Base-by-base conservation (phyloP, 1,140 invertebrate genomes). In the Macrobrachium rosenbergii region DNA sequence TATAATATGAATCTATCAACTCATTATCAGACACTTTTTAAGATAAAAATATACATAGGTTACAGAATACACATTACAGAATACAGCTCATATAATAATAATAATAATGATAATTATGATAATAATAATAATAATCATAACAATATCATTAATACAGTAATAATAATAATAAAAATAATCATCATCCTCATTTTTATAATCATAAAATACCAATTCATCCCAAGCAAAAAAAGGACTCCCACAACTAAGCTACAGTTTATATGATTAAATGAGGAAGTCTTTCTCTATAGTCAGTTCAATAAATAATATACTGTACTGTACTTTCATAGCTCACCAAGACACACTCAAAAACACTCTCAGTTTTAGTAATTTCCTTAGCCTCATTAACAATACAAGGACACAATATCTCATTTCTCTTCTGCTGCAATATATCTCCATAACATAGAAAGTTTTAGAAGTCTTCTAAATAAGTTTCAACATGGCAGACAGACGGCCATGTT, bases 131-230 rank as follows among this genome's bases (percentile, higher is more conserved):
- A 52, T 52, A 52, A 52, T 52, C 52, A 52, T 52, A 52, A 10
- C 52, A 52, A 52, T 52, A 52, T 52, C 52, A 52, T 52, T 52
- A 52, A 52, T 52, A 52, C 52, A 52, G 52, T 52, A 52, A 52
- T 52, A 52, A 52, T 52, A 52, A 52, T 10, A 52, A 52, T 52
- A 52, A 52, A 10, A 52, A 52, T 10, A 52, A 52, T 52, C 7
- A 52, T 52, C 52, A 52, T 52, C 52, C 52, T 52, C 52, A 52
- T 52, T 5, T 10, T 12, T 52, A 52, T 52, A 52, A 2, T 52
- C 60, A 86, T 86, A 86, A 86, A 86, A 86, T 86, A 86, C 83
- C 83, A 86, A 78, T 86, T 43, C 79, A 86, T 79, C 83, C 83
- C 83, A 86, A 52, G 77, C 77, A 86, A 76, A 78, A 37, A 52